Conservation (phyloP, 2,797 vertebrate species). For the Acrocephalus scirpaceus region DNA sequence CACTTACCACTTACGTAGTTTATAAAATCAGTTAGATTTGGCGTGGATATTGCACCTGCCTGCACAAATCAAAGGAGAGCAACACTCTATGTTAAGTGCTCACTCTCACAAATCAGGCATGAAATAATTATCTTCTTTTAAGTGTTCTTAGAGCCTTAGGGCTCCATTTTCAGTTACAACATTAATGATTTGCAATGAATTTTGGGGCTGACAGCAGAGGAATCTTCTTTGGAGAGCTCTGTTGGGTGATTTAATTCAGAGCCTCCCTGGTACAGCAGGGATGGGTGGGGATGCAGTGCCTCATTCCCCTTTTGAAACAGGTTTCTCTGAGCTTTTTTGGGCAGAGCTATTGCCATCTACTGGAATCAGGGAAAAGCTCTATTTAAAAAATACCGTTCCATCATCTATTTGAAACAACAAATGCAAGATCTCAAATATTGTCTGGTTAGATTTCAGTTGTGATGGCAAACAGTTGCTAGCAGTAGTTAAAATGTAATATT, state of each 20-base stretch:
- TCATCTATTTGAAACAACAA: neutral
- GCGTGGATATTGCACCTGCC: neutral
- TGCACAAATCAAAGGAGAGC: neutral
- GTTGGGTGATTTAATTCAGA: neutral
- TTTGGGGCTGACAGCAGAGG: neutral
- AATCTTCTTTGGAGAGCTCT: neutral
- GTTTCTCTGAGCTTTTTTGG: conserved; percentile 1
- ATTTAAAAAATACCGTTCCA: neutral
- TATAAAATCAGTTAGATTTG: neutral
- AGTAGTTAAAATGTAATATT: neutral
- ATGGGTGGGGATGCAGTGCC: neutral
- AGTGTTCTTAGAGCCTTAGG: neutral
- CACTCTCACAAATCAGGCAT: neutral
- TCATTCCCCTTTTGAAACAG: neutral
- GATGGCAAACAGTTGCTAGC: neutral
- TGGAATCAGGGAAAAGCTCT: neutral
- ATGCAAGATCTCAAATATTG: neutral
- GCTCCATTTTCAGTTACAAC: neutral
- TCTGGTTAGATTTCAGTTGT: neutral
- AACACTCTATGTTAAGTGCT: neutral
- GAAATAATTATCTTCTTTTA: conserved; percentile 7
- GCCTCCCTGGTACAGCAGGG: neutral
- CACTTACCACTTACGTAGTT: neutral
- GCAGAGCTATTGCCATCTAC: conserved; percentile 55
- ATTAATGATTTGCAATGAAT: neutral